phyloP scores from a whole-genome alignment of 2,888 invertebrate species.

The Noctua comes region DNA sequence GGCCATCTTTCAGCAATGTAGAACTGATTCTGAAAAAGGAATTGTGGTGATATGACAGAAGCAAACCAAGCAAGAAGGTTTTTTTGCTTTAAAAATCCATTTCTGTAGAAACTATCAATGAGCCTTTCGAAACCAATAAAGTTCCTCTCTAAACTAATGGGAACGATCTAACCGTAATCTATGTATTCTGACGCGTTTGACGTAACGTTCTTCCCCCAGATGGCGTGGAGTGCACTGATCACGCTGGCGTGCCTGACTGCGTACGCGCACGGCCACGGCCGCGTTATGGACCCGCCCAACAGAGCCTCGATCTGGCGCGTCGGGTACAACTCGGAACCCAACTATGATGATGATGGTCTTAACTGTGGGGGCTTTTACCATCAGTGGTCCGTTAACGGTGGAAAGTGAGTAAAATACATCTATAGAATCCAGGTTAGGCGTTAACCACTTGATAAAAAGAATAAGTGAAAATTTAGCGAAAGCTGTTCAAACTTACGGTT shows the following conservation, averaged over 20 bases:
- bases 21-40: too few species aligned
- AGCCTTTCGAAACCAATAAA: neutral
- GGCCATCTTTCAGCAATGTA: too few species aligned
- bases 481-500: neutral
- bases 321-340: slow-evolving; percentile 94
- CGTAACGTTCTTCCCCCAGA: slow-evolving; percentile 66
- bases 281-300: slow-evolving; percentile 94
- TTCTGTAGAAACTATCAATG: neutral
- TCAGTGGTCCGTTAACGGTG: slow-evolving; percentile 93
- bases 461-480: neutral
- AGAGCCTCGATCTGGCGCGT: slow-evolving; percentile 95
- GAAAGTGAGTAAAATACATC: slow-evolving; percentile 87
- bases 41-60: too few species aligned
- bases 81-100: too few species aligned
- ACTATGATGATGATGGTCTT: slow-evolving; percentile 96
- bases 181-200: neutral
- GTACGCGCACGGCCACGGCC: slow-evolving; percentile 91
- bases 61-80: too few species aligned
- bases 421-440: neutral
- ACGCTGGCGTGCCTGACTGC: slow-evolving; percentile 65
- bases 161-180: neutral
- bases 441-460: too few species aligned
- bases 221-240: slow-evolving; percentile 71
- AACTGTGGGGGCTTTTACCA: slow-evolving; percentile 95
- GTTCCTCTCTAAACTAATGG: neutral